Evolutionary conservation across 2,797 vertebrate genomes (phyloP), one percentile per base, ranked within the genome.

Genomic region (Microchirus variegatus): DNA sequence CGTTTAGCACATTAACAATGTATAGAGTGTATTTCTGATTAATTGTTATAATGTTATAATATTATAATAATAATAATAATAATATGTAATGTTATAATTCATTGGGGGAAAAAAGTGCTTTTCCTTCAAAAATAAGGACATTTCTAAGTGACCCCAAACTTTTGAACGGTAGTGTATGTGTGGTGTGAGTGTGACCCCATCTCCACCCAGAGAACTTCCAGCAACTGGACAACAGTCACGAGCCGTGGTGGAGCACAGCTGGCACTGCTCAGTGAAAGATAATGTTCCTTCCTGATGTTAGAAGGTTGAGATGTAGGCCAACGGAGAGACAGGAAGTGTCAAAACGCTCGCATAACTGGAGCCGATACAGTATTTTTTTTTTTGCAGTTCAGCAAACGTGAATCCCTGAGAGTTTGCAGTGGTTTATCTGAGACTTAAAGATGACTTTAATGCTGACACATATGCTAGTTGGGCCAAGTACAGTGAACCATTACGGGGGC

Each of bases 321-420:
- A 22, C 62, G 59, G 63, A 61, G 46, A 53, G 58, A 80, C 68
- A 64, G 78, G 59, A 84, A 69, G 56, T 83, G 78, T 81, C 85
- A 36, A 81, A 84, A 80, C 66, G 71, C 77, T 83, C 68, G 67
- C 74, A 73, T 53, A 78, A 78, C 65, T 66, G 16, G 40, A 55
- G 62, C 65, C 67, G 73, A 80, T 58, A 7, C 41, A 42, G 41
- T 42, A 15, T 61, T 70, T 85, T 77, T 67, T 70, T 85, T 77
- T 67, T 59, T 83, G 81, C 83, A 87, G 82, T 47, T 88, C 87
- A 87, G 87, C 87, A 86, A 81, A 81, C 63, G 75, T 79, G 57
- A 50, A 77, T 80, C 65, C 70, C 64, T 57, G 74, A 78, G 68
- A 56, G 61, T 75, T 63, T 88, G 69, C 59, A 63, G 51, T 58